phyloP scores from a whole-genome alignment of 2,888 invertebrate species.

The Camponotus fellah region DNA sequence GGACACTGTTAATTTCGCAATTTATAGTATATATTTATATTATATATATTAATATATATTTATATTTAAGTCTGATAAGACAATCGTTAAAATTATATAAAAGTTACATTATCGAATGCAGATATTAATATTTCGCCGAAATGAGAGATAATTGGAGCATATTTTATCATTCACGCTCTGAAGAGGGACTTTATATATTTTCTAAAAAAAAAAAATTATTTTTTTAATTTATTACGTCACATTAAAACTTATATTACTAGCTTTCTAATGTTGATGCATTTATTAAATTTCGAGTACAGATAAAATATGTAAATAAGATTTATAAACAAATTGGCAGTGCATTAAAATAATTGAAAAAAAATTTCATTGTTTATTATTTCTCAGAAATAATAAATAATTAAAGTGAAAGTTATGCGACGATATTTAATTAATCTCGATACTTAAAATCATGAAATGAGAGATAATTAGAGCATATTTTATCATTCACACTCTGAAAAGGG shows the following conservation, averaged over 20 bases:
- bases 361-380: background rate
- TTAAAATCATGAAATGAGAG: background rate
- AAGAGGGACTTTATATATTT: background rate
- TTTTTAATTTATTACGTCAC: background rate
- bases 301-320: background rate
- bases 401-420: background rate
- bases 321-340: background rate
- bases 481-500: background rate
- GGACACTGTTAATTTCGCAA: constrained; percentile 21
- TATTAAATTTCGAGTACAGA: background rate
- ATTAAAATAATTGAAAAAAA: background rate
- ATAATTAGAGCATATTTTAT: constrained; percentile 21
- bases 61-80: background rate
- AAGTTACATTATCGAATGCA: background rate
- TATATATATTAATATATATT: too few relatives aligned
- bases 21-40: too few relatives aligned
- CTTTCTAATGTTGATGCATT: background rate
- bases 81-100: background rate
- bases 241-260: background rate
- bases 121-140: background rate
- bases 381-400: background rate
- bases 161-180: background rate
- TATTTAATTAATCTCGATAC: background rate
- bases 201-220: background rate
- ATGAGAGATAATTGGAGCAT: constrained; percentile 20